These are phyloP conservation scores for Asarcornis scutulata DNA, from an alignment of 2,113 vertebrate genomes.

Conservation along the genomic window DNA sequence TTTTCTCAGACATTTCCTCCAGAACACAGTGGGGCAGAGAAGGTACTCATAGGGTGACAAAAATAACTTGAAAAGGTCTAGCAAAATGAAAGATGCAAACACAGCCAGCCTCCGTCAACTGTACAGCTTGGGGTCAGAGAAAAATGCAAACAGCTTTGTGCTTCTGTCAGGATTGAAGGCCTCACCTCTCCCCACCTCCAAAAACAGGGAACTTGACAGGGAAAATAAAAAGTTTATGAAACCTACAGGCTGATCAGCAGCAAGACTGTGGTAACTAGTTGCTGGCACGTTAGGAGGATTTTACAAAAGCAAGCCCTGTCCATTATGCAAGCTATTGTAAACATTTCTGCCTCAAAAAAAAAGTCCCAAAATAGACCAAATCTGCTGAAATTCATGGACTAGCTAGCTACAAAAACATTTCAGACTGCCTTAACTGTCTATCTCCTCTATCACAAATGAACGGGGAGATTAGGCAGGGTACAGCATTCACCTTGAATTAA, in stretches of 20 bases:
- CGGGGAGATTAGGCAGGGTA: background rate
- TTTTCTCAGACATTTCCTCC: background rate
- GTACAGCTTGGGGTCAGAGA: background rate
- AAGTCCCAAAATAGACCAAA: constrained; percentile 4
- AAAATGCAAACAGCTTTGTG: background rate
- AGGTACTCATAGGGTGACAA: background rate
- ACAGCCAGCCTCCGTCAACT: background rate
- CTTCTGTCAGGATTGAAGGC: background rate
- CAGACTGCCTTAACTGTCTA: background rate
- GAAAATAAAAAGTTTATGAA: background rate
- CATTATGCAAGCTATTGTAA: constrained; percentile 5
- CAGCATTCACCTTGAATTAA: background rate
- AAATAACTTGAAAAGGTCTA: background rate
- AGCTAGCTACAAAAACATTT: background rate
- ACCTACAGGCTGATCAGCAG: background rate
- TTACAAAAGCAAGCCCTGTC: background rate
- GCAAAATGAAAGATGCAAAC: background rate
- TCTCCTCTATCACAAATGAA: background rate
- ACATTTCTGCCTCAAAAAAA: constrained; percentile 13
- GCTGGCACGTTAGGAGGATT: background rate
- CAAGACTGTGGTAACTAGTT: background rate
- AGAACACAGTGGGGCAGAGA: background rate
- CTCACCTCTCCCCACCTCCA: background rate
- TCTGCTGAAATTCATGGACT: background rate
- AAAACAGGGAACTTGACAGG: background rate